Base-by-base conservation (phyloP, 2,888 invertebrate genomes). In the Cataglyphis livida region DNA sequence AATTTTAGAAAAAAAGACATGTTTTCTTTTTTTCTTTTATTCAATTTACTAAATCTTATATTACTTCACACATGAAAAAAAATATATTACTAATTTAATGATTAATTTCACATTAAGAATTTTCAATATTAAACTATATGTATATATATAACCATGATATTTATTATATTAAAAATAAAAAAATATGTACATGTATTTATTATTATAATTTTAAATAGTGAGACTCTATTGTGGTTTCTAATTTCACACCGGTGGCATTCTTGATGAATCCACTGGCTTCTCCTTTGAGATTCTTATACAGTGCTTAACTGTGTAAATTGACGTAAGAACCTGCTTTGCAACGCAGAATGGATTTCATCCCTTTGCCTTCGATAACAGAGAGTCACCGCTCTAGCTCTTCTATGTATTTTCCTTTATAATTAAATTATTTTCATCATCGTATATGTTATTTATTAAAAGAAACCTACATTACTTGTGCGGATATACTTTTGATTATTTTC, bases 211-310 rank as follows among this genome's bases (percentile, higher is more conserved):
- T 75, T 38, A 12, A n/a, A 12, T 48, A 54, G 12, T n/a, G 51
- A 86, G 82, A 41, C 18, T 48, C 7, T 5, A 48, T 10, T 3
- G 41, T 44, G 28, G n/a, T 10, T 79, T 84, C 82, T 76, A 89
- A 84, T 85, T 90, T 89, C 82, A 82, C 88, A 82, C 83, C 61
- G 78, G 75, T 82, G 84, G 82, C 83, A 57, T 84, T 75, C 74
- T 70, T 84, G 82, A 86, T 90, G 85, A 90, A 88, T 88, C 65
- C 81, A 88, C 83, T 85, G 84, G 84, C 86, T 74, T 70, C 38
- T 84, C 85, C 85, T 90, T 85, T 86, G 85, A 89, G 85, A 87
- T 88, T 90, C 88, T 90, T 88, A 89, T 85, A 71, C 85, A 73
- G 68, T 81, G 81, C 88, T 89, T 88, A 88, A 87, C 79, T 71